Evolutionary conservation across 2,113 vertebrate genomes (phyloP), one percentile per base, ranked within the genome.

Genomic region (Corythaixoides concolor): DNA sequence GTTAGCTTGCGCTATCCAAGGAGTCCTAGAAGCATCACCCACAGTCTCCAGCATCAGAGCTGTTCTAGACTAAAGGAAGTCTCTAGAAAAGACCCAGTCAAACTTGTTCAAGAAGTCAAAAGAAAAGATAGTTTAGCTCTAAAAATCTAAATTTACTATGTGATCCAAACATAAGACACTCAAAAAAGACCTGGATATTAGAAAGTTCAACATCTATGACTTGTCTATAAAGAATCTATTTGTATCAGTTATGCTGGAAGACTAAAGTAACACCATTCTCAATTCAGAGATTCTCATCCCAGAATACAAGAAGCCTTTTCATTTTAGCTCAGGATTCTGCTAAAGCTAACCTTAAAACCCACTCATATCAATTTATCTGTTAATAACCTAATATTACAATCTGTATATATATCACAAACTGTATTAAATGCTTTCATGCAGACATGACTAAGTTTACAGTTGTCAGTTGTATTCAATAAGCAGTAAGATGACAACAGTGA

Each of bases 361-460:
- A 92, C 83, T 96, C 86, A 47, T 80, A 88, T 78, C 67, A 84
- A 95, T 96, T 86, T 80, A 77, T 55, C 72, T 58, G 74, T 89
- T 94, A 88, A 88, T 77, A 95, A 92, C 78, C 86, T 70, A 95
- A 72, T 89, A 96, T 81, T 94, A 90, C 16, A 78, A 67, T 63
- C 60, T 85, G 18, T 63, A 55, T 78, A 74, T 83, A 78, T 59
- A 91, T 84, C 68, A 89, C 8, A 75, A 86, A 74, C 43, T 24
- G 24, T 52, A 82, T 75, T 55, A 92, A 87, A 85, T 68, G 53
- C 76, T 92, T 96, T 72, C 37, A 56, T 69, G 58, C 43, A 95
- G 73, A 79, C 58, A 85, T 58, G 70, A 92, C 73, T 92, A 78
- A 68, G 56, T 96, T 97, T 96, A 95, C 69, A 91, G 52, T 73